These are phyloP conservation scores for Ischnura elegans DNA, from an alignment of 2,888 invertebrate genomes.

Conservation along the genomic window DNA sequence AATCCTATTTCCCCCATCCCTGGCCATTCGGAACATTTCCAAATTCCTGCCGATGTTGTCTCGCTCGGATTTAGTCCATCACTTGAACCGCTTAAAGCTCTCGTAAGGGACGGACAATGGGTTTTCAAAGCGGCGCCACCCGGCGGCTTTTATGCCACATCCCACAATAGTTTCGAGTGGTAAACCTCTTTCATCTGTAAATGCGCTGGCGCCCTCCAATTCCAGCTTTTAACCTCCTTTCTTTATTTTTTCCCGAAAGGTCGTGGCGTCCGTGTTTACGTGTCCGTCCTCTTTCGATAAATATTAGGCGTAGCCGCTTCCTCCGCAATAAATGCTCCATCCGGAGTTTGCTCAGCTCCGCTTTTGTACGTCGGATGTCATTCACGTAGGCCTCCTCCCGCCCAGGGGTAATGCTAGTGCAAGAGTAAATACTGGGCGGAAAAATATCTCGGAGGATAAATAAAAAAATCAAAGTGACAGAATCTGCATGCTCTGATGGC, in stretches of 20 bases:
- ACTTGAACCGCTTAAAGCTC: background rate
- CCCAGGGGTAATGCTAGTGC: background rate
- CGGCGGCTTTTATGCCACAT: background rate
- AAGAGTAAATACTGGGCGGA: background rate
- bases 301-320: conserved; percentile 16
- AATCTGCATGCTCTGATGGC: no score
- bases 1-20: no score
- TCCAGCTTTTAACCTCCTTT: conserved; percentile 18
- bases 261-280: background rate
- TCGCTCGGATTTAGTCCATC: background rate
- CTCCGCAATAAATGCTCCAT: background rate
- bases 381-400: background rate
- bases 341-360: background rate
- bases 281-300: background rate
- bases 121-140: background rate
- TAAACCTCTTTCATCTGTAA: background rate
- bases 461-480: no score
- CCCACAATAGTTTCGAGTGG: conserved; percentile 12
- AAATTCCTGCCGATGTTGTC: background rate
- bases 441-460: no score
- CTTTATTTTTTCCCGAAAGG: background rate
- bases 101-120: background rate
- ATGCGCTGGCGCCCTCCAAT: background rate
- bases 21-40: background rate
- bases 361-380: background rate